Evolutionary conservation across 1,140 invertebrate genomes (phyloP), one percentile per base, ranked within the genome.

Genomic region (Lepidurus couesii): DNA sequence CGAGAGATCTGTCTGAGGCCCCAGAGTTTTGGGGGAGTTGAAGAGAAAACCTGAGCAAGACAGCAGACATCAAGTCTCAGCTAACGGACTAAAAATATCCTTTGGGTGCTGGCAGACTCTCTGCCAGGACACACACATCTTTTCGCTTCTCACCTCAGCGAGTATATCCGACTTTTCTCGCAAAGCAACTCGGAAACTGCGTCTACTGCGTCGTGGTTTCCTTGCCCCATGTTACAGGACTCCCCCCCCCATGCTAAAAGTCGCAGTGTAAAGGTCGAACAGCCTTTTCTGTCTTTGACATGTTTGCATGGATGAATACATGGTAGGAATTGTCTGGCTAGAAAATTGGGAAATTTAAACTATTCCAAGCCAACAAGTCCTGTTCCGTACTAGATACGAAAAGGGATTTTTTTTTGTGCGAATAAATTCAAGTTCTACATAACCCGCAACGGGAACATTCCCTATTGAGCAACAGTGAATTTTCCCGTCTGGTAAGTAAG

Each of bases 51-150:
- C 16, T 16, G 53, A 65, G 8, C 53, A 21, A 65, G 53, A 65
- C 53, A 65, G 53, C 53, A 65, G 53, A 65, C 53, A 65, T 65
- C 53, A 65, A 65, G 53, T 65, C 53, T 65, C 53, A 65, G 53
- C 53, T 65, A 65, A 65, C 53, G 53, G 21, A 65, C 53, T 65
- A 65, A 65, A 65, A 65, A 65, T 65, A 65, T 21, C 21, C 16
- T 21, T 65, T 65, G 53, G 53, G 53, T 65, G 53, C 53, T 65
- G 21, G 53, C 53, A 65, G 53, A 65, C 53, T 65, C 13, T 65
- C 34, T 6, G 53, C 53, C 53, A 65, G 53, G 53, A 65, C 21
- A 21, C 53, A 65, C 16, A 65, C 53, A 65, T 65, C 53, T 65
- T 65, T 21, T 65, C 53, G 16, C 53, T 4, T n/a, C 53, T 65